A percentile compares a stretch with the other conserved stretches of the same genome.
Evolutionary conservation across 2,113 vertebrate genomes (phyloP).

Genomic region (Corydoras sp.): DNA sequence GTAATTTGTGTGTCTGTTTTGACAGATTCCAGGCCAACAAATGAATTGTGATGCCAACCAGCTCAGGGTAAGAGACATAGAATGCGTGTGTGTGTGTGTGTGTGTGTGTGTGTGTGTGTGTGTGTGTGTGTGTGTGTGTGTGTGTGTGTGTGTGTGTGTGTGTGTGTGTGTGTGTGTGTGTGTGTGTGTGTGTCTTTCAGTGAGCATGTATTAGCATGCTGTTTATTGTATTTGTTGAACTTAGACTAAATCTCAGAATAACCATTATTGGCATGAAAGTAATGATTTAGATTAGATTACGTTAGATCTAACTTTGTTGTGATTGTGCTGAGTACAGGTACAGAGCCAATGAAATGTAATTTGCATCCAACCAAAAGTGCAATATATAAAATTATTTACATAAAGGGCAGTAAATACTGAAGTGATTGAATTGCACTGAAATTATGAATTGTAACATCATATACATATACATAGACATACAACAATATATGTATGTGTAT

Average conservation of each 20-base stretch:
- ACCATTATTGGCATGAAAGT: too few species aligned
- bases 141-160: not conserved
- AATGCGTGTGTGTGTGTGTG: slow-evolving; percentile 13
- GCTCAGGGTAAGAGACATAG: slow-evolving; percentile 73
- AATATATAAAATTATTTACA: too few species aligned
- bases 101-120: not conserved
- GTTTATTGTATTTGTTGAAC: not conserved
- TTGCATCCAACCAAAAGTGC: too few species aligned
- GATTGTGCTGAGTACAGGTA: too few species aligned
- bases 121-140: not conserved
- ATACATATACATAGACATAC: slow-evolving; percentile 9
- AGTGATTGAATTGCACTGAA: slow-evolving; percentile 6
- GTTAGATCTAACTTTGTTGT: too few species aligned
- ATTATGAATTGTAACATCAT: slow-evolving; percentile 18
- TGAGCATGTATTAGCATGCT: not conserved
- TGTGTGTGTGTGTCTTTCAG: too few species aligned
- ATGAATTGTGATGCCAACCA: slow-evolving; percentile 82
- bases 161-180: not conserved
- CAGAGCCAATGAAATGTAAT: too few species aligned
- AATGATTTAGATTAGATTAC: too few species aligned
- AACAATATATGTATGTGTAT: too few species aligned
- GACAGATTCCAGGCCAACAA: slow-evolving; percentile 75
- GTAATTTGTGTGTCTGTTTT: slow-evolving; percentile 49
- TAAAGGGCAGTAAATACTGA: too few species aligned
- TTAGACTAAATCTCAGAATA: too few species aligned